These are phyloP conservation scores for Ceraclea dissimilis DNA, from an alignment of 2,888 invertebrate genomes.

Conservation along the genomic window DNA sequence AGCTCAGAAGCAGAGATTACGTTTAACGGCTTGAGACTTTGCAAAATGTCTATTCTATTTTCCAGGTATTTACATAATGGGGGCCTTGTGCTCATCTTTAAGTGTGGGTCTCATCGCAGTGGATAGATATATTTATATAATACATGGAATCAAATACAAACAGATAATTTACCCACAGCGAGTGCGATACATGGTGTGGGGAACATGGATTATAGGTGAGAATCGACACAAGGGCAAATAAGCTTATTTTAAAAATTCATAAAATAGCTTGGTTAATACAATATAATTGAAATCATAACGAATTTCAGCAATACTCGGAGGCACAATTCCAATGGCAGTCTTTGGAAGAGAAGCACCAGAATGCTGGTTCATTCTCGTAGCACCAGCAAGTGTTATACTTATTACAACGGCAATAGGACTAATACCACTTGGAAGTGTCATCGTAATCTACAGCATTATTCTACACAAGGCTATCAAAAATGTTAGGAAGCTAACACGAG, in stretches of 20 bases:
- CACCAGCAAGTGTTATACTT: not conserved
- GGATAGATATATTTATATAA: slow-evolving; percentile 56
- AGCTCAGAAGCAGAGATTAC: too few species aligned
- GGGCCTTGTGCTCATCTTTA: slow-evolving; percentile 41
- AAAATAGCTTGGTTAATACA: too few species aligned
- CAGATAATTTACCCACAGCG: slow-evolving; percentile 51
- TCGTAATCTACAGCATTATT: slow-evolving; percentile 1
- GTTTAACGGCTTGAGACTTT: too few species aligned
- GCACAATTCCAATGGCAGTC: not conserved
- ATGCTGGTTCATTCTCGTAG: slow-evolving; percentile 1
- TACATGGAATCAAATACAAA: slow-evolving; percentile 56
- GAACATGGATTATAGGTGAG: slow-evolving; percentile 50
- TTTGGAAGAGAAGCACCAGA: not conserved
- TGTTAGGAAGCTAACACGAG: not conserved
- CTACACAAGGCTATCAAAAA: slow-evolving; percentile 1
- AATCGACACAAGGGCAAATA: not conserved
- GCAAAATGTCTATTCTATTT: not conserved
- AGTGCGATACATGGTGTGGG: slow-evolving; percentile 47
- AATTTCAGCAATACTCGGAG: not conserved
- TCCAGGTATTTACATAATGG: not conserved
- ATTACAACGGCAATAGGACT: not conserved
- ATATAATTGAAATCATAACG: too few species aligned
- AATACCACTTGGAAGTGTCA: not conserved
- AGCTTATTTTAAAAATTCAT: too few species aligned
- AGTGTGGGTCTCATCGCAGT: slow-evolving; percentile 56